phyloP scores from a whole-genome alignment of 2,113 vertebrate species.

The Elaphurus davidianus region DNA sequence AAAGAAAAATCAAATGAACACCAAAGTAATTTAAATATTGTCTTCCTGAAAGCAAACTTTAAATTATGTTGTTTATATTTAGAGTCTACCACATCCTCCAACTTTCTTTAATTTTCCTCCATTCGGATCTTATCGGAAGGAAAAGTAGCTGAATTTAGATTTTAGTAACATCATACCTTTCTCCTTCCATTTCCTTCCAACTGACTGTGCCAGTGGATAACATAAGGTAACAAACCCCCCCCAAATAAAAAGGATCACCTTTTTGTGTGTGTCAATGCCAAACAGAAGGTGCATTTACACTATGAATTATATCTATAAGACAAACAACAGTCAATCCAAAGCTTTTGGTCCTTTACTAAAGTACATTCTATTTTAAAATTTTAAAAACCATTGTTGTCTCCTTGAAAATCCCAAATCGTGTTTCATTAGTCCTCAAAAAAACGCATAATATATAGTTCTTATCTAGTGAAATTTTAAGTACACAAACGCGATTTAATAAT shows the following conservation, averaged over 20 bases:
- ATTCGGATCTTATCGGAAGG: constrained; percentile 11
- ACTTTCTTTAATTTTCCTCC: constrained; percentile 40
- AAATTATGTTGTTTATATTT: constrained; percentile 36
- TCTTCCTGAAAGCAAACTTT: constrained; percentile 4
- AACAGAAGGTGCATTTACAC: constrained; percentile 35
- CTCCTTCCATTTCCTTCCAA: constrained; percentile 2
- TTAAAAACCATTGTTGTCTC: constrained; percentile 11
- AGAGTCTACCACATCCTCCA: neutral
- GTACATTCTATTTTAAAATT: constrained; percentile 37
- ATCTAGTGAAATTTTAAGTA: constrained; percentile 15
- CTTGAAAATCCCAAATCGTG: constrained; percentile 33
- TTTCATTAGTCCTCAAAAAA: constrained; percentile 45
- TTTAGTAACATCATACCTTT: constrained; percentile 39
- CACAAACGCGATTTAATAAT: neutral
- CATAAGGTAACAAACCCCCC: neutral
- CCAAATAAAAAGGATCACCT: constrained; percentile 38
- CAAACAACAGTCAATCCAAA: neutral
- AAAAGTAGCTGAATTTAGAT: constrained; percentile 28
- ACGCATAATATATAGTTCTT: constrained; percentile 24
- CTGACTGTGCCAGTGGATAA: neutral
- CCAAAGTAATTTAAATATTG: constrained; percentile 23
- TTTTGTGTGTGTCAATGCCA: constrained; percentile 21
- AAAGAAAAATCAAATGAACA: constrained; percentile 36
- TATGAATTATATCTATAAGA: neutral
- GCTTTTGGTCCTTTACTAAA: constrained; percentile 45